Conservation (phyloP, 2,113 vertebrate genomes). For the Xenus cinereus region DNA sequence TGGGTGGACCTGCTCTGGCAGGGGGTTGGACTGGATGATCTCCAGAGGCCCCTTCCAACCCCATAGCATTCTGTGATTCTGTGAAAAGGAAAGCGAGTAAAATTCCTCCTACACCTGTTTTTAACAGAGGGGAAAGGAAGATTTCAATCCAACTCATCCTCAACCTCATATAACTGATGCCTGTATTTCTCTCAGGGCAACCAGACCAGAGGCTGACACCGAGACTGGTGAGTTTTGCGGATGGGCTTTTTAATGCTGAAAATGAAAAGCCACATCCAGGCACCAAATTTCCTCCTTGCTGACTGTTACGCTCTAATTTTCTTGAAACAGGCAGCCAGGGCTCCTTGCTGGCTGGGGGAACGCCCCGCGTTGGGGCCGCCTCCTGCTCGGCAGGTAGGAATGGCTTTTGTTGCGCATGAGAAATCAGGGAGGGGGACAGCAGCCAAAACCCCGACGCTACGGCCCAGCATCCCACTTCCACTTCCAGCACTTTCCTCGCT, state of each 20-base stretch:
- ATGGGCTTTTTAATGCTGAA: background rate
- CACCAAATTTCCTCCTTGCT: background rate
- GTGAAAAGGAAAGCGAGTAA: background rate
- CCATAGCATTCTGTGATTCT: too few relatives aligned
- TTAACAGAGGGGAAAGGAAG: background rate
- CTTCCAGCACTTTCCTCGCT: slow-evolving; percentile 17
- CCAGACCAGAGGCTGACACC: background rate
- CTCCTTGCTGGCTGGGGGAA: background rate
- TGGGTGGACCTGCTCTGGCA: too few relatives aligned
- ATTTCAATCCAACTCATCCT: background rate
- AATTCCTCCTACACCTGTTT: background rate
- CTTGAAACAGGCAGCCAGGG: background rate
- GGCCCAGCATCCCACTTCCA: background rate
- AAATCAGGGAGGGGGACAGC: background rate
- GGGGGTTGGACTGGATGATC: too few relatives aligned
- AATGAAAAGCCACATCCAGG: background rate
- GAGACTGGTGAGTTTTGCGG: accelerated
- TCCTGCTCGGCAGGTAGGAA: background rate
- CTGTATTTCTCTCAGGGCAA: background rate
- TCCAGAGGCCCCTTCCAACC: too few relatives aligned
- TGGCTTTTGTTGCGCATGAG: background rate
- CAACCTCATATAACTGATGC: background rate
- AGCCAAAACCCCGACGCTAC: background rate
- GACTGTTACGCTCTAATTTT: background rate
- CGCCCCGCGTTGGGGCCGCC: accelerated